phyloP scores from a whole-genome alignment of 92 coral and sea anemone genomes.

The Scolanthus callimorphus region DNA sequence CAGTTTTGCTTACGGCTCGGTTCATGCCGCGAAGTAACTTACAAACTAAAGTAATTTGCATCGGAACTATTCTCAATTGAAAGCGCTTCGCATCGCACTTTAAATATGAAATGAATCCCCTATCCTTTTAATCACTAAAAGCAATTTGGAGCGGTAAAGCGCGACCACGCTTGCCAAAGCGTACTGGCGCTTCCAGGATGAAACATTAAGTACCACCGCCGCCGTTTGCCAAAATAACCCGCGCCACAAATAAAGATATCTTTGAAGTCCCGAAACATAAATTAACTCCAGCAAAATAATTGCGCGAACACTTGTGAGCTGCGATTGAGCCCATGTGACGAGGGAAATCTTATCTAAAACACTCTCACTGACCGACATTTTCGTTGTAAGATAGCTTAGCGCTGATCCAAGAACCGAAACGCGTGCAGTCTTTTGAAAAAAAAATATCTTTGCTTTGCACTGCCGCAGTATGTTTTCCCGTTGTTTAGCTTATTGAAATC shows the following conservation, averaged over 20 bases:
- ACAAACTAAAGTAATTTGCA: too few relatives aligned
- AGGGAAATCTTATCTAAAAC: constrained; percentile 25
- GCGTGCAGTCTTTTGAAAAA: not conserved
- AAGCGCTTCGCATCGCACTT: not conserved
- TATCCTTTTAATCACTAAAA: not conserved
- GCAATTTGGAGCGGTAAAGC: too few relatives aligned
- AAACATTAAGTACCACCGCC: too few relatives aligned
- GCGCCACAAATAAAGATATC: not conserved
- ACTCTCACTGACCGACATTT: too few relatives aligned
- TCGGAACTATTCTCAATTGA: not conserved
- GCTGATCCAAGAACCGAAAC: constrained; percentile 2
- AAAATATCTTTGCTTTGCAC: too few relatives aligned
- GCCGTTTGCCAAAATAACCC: too few relatives aligned
- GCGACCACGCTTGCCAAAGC: not conserved
- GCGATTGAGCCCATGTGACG: not conserved
- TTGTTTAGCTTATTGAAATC: constrained; percentile 18
- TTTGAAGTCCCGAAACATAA: constrained; percentile 4
- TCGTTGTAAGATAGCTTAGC: too few relatives aligned
- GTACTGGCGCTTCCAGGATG: not conserved
- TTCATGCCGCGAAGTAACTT: too few relatives aligned
- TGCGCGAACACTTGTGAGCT: constrained; percentile 1
- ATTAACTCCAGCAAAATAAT: constrained; percentile 8
- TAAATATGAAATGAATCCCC: not conserved
- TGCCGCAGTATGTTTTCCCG: constrained; percentile 9
- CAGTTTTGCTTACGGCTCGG: too few relatives aligned